Conservation (phyloP, 2,797 vertebrate genomes). For the Myotis pilosus region DNA sequence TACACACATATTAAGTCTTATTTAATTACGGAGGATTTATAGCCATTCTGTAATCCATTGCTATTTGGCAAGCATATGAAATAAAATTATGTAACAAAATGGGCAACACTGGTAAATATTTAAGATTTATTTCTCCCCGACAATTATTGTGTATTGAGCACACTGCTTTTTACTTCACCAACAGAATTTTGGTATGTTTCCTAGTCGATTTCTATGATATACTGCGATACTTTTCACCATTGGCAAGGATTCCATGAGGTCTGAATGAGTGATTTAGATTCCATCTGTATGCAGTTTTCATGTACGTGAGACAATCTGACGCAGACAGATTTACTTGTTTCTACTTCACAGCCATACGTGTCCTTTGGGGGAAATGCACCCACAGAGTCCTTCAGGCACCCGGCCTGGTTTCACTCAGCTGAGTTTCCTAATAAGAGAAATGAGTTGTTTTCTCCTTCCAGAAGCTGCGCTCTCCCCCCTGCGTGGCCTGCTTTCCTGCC, state of each 20-base stretch:
- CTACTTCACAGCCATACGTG: neutral
- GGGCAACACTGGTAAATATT: neutral
- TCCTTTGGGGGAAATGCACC: neutral
- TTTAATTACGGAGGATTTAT: neutral
- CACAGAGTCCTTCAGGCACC: neutral
- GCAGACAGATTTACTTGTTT: slow-evolving; percentile 5
- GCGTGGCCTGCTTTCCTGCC: neutral
- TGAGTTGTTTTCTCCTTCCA: neutral
- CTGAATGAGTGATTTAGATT: neutral
- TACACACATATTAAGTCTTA: neutral
- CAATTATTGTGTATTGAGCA: neutral
- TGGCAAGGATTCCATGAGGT: neutral
- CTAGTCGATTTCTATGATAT: neutral
- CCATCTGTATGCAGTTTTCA: neutral
- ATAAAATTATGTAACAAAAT: neutral
- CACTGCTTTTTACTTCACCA: neutral
- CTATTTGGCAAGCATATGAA: neutral
- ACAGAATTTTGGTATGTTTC: neutral
- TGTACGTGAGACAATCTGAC: neutral
- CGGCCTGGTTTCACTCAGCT: slow-evolving; percentile 22
- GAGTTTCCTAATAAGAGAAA: slow-evolving; percentile 57
- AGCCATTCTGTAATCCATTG: neutral
- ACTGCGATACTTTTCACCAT: neutral
- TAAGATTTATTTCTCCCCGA: neutral
- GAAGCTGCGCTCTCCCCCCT: neutral